Evolutionary conservation across 2,797 vertebrate species (phyloP).

Genomic region (Sebastolobus alascanus): DNA sequence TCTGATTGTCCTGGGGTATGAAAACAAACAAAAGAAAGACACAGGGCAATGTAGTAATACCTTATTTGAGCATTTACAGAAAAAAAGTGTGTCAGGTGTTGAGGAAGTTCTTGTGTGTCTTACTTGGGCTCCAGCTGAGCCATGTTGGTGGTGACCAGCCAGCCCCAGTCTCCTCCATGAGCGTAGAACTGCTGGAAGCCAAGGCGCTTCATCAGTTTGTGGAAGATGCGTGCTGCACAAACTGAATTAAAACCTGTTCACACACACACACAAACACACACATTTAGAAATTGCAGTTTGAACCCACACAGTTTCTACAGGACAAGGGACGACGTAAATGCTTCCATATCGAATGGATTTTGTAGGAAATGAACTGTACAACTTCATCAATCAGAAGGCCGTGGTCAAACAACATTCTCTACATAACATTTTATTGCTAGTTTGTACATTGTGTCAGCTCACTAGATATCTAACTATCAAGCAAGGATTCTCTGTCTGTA

Average conservation of each 20-base stretch:
- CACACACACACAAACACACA: constrained; percentile 10
- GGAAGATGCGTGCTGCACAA: constrained; percentile 89
- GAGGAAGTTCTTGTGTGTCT: constrained; percentile 39
- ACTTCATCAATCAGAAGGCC: background rate
- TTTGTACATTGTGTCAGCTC: background rate
- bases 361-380: no score
- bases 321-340: background rate
- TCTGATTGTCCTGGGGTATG: constrained; percentile 80
- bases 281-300: background rate
- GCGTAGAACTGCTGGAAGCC: constrained; percentile 90
- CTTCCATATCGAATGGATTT: background rate
- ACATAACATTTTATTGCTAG: background rate
- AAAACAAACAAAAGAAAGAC: background rate
- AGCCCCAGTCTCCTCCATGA: constrained; percentile 94
- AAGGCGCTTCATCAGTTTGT: constrained; percentile 91
- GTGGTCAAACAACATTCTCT: background rate
- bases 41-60: background rate
- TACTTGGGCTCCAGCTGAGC: constrained; percentile 91
- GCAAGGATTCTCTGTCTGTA: no score
- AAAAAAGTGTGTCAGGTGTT: background rate
- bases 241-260: constrained; percentile 85
- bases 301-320: background rate
- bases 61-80: background rate
- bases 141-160: constrained; percentile 87
- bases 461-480: background rate